phyloP scores from a whole-genome alignment of 92 coral and sea anemone genomes.

The Palythoa heliodiscus region DNA sequence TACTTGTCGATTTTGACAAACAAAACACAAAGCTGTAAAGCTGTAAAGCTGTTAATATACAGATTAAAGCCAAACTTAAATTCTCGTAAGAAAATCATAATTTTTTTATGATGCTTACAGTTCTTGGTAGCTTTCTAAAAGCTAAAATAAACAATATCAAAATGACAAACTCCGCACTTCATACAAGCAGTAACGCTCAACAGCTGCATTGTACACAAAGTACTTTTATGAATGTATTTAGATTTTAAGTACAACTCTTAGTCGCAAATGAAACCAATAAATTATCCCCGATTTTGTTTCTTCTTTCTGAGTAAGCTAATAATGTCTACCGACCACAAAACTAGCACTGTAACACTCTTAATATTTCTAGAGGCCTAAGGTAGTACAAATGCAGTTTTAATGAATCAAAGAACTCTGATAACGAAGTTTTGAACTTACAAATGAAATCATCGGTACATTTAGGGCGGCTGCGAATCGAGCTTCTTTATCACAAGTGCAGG shows the following conservation, averaged over 20 bases:
- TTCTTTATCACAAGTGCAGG: slow-evolving; percentile 77
- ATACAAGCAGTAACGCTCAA: neutral
- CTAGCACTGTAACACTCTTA: too few relatives aligned
- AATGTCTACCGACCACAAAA: neutral
- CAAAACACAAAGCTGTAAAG: neutral
- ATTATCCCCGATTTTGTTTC: neutral
- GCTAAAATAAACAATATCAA: neutral
- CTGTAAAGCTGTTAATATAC: neutral
- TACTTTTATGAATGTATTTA: neutral
- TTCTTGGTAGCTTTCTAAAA: neutral
- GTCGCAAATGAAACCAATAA: slow-evolving; percentile 11
- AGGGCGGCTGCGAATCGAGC: slow-evolving; percentile 88
- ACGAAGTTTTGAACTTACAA: slow-evolving; percentile 55
- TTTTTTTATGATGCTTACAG: neutral
- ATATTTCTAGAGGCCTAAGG: too few relatives aligned
- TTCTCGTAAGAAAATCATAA: neutral
- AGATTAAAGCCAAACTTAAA: neutral
- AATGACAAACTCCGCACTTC: neutral
- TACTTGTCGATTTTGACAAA: neutral
- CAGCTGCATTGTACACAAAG: neutral
- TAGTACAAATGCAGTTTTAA: too few relatives aligned
- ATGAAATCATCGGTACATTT: slow-evolving; percentile 81
- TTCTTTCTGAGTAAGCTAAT: neutral
- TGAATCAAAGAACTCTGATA: neutral
- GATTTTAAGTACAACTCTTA: neutral